Conservation (phyloP, 2,888 invertebrate genomes). For the Acanthosepion lycidas region DNA sequence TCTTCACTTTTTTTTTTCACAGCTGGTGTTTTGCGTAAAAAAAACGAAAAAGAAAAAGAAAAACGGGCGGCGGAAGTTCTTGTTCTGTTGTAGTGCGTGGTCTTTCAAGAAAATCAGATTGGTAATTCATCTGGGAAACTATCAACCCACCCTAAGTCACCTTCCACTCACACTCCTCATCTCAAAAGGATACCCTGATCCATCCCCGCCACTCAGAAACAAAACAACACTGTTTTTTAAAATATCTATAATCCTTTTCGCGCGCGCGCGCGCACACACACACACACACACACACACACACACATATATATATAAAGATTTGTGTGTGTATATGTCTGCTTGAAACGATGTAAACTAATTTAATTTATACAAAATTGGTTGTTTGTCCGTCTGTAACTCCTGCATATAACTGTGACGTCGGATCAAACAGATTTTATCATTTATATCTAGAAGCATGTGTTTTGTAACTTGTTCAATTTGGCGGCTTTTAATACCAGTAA, state of each 20-base stretch:
- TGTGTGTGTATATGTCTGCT: too few species aligned
- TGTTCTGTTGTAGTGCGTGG: conserved; percentile 8
- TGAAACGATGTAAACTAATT: too few species aligned
- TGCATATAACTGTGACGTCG: too few species aligned
- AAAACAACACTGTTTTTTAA: background rate
- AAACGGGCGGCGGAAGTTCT: background rate
- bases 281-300: background rate
- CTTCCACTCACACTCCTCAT: background rate
- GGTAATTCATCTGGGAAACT: conserved; percentile 22
- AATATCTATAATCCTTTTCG: background rate
- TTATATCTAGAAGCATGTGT: too few species aligned
- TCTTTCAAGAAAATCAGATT: conserved; percentile 23
- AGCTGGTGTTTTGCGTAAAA: conserved; percentile 10
- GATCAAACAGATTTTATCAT: too few species aligned
- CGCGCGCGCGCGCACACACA: too few species aligned
- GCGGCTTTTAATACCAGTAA: too few species aligned
- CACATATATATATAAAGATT: too few species aligned
- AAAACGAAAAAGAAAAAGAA: too few species aligned
- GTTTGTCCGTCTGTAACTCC: too few species aligned
- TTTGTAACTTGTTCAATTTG: too few species aligned
- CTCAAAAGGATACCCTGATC: background rate
- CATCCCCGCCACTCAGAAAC: background rate
- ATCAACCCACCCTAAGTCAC: background rate
- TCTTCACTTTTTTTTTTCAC: background rate
- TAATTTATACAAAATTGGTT: too few species aligned